Evolutionary conservation across 2,888 invertebrate species (phyloP), one percentile per base, ranked within the genome.

Genomic region (Orgyia antiqua): DNA sequence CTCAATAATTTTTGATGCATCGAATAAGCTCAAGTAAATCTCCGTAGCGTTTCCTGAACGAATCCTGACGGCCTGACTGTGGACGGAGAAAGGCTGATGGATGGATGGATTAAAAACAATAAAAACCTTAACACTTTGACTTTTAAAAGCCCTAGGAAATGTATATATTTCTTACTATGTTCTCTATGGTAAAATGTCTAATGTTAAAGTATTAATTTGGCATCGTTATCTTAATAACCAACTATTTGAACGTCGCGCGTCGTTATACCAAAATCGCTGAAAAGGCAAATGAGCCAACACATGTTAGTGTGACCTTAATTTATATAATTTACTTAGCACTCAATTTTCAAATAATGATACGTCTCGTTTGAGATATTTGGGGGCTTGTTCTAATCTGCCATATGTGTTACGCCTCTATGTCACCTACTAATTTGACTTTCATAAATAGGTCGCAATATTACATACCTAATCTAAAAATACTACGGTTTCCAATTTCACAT

Each of bases 401-500:
- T 75, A 70, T 82, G 82, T 70, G 75, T 71, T 54, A 66, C 66
- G 59, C 67, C 60, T 66, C 62, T 61, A 61, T 74, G 75, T 78
- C 77, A 77, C 68, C 70, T 68, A 65, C 71, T 80, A 80, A 80
- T 79, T 72, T 65, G 66, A 71, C 58, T 73, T 71, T 77, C 74
- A 80, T 76, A 75, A 77, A 78, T 77, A 77, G 77, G 68, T 63
- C 60, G 61, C 50, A 51, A 49, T 57, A 66, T 64, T 66, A 68
- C 59, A 65, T 47, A 53, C 51, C 68, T 64, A 60, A 61, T 61
- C 12, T 24, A n/a, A 51, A 5, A 9, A 3, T 41, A 54, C 38
- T 24, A 45, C 1, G 11, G 0, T 10, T 32, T 21, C 11, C 0
- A 5, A 35, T 8, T 23, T 45, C 34, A 11, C 4, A 20, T 12